phyloP scores from a whole-genome alignment of 2,113 vertebrate species.

The Indri indri region DNA sequence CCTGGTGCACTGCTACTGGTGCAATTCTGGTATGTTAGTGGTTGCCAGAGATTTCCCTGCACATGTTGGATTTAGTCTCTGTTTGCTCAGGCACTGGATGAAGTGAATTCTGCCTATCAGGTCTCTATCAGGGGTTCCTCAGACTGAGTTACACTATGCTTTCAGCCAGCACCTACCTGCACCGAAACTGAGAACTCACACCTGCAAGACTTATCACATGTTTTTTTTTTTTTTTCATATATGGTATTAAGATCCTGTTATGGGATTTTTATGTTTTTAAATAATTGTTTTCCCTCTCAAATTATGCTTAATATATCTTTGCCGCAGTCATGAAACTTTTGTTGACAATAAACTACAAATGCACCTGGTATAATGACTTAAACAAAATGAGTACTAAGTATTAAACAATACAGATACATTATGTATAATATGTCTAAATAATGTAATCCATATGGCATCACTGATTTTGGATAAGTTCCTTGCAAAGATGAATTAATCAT shows the following conservation, averaged over 20 bases:
- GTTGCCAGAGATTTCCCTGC: neutral
- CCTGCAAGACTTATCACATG: neutral
- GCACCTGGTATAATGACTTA: neutral
- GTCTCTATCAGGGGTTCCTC: neutral
- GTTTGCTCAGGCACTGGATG: neutral
- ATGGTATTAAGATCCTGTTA: neutral
- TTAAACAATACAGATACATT: neutral
- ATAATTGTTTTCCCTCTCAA: neutral
- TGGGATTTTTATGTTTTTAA: neutral
- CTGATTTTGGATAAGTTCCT: neutral
- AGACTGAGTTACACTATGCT: neutral
- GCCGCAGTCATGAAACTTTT: neutral
- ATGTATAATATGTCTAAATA: neutral
- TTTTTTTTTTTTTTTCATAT: neutral
- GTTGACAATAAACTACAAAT: neutral
- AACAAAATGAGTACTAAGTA: neutral
- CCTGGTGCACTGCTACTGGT: no score
- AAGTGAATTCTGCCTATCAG: neutral
- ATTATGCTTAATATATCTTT: neutral
- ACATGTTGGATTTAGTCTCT: neutral
- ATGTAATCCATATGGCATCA: neutral
- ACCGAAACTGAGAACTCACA: neutral
- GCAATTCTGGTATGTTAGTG: neutral
- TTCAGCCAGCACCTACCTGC: neutral
- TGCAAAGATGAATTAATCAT: slow-evolving; percentile 26